Evolutionary conservation across 2,113 vertebrate genomes (phyloP).

Genomic region (Micronycteris hirsuta): DNA sequence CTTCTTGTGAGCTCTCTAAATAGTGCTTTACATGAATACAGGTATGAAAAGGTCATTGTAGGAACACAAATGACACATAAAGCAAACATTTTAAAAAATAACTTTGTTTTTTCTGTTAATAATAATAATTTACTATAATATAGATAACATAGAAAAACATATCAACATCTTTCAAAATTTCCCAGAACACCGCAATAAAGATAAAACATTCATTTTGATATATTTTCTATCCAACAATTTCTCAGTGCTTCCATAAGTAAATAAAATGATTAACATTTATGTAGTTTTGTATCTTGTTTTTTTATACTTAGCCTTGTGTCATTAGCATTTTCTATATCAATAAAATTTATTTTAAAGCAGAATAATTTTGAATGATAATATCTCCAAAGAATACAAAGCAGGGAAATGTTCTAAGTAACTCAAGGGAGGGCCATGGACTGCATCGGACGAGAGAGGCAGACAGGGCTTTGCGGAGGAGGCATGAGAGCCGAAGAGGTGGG

Average conservation of each 20-base stretch:
- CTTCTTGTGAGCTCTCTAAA: conserved; percentile 19
- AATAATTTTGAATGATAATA: neutral
- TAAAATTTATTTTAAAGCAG: neutral
- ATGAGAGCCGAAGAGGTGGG: neutral
- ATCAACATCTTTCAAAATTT: neutral
- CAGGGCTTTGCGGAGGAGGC: neutral
- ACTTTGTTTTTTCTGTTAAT: neutral
- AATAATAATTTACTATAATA: neutral
- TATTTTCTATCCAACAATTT: neutral
- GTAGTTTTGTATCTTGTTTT: neutral
- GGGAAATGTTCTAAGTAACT: neutral
- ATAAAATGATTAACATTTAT: neutral
- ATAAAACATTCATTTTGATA: neutral
- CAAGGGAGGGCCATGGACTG: neutral
- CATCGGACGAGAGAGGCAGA: no score
- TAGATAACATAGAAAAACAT: neutral
- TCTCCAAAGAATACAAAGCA: neutral
- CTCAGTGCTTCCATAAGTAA: neutral
- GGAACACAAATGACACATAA: neutral
- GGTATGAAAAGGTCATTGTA: conserved; percentile 9
- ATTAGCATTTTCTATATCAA: neutral
- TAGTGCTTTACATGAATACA: neutral
- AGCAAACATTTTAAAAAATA: neutral
- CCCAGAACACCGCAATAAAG: neutral
- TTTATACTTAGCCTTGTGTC: neutral